Evolutionary conservation across 2,113 vertebrate genomes (phyloP), one percentile per base, ranked within the genome.

Genomic region (Misgurnus anguillicaudatus): DNA sequence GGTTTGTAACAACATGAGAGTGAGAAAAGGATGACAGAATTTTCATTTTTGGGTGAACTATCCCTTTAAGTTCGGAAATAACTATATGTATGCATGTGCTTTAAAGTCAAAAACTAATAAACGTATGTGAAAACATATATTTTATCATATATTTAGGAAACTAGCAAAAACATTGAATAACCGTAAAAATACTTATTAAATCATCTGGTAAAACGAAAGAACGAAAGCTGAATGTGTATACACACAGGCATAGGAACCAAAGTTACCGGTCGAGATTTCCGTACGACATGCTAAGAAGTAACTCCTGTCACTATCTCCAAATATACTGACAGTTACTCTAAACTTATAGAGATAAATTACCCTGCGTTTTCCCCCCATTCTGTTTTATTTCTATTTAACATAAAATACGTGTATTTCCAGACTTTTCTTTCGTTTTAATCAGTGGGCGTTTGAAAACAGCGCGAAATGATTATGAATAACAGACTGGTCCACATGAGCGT

Each of bases 231-330:
- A 31, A 31, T 31, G 24, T 31, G 24, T 31, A 31, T 3, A 31
- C 24, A 31, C 24, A 31, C 47, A 2, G 47, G 31, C 3, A 0
- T 60, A 64, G 91, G 92, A 93, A 92, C 91, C 9, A 71, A 36
- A 24, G 16, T 9, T 45, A 2, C 5, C 21, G 75, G 82, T 77
- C 67, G 4, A 77, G 2, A 68, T 84, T 88, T 88, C 61, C 84
- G 31, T 39, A 80, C 89, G 89, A 88, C 79, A 67, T 6, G 69
- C 87, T 91, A 89, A 42, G 73, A 45, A 4, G 70, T 62, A 45
- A n/a, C 79, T 76, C 24, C 45, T 89, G 88, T 88, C 88, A 83
- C 90, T 88, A 89, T 87, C 53, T 82, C 9, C 4, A 55, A 85
- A 81, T 85, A 86, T 42, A 62, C n/a, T 17, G 66, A 68, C 24